These are phyloP conservation scores for Sicus ferrugineus DNA, from an alignment of 2,888 invertebrate species.

Conservation along the genomic window DNA sequence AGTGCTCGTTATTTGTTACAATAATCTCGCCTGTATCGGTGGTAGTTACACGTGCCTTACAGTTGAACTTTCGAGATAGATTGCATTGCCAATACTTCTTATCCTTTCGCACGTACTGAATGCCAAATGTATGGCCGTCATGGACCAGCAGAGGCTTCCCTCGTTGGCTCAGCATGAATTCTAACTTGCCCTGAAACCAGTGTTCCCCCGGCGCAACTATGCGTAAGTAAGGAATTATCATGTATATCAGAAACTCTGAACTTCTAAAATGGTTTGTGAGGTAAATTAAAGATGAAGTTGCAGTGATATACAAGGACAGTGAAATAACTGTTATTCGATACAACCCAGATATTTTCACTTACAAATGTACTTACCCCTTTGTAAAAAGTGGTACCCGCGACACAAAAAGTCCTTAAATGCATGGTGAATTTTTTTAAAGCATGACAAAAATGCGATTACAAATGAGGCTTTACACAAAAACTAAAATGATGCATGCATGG, in stretches of 20 bases:
- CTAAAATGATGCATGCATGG: constrained; percentile 5
- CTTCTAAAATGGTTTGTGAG: neutral
- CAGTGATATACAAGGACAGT: constrained; percentile 10
- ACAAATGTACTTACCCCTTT: neutral
- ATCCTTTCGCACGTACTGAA: constrained; percentile 65
- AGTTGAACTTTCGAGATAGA: constrained; percentile 64
- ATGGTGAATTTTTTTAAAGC: too few species aligned
- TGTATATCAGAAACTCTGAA: too few species aligned
- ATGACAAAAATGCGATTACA: neutral
- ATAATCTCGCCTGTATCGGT: constrained; percentile 62
- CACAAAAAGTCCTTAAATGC: neutral
- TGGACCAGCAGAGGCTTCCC: constrained; percentile 64
- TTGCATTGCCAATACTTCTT: constrained; percentile 66
- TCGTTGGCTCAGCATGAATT: constrained; percentile 65
- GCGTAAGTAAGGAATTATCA: constrained; percentile 22
- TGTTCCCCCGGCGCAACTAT: constrained; percentile 65
- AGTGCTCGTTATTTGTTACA: constrained; percentile 65
- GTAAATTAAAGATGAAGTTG: neutral
- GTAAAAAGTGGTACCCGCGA: neutral
- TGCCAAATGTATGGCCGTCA: constrained; percentile 65
- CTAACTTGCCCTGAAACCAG: constrained; percentile 65
- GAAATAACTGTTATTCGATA: neutral
- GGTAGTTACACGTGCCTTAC: constrained; percentile 65
- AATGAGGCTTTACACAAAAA: neutral
- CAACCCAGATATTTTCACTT: neutral